A percentile compares a stretch with the other conserved stretches of the same genome.
Conservation (phyloP, 2,888 invertebrate species). For the Leucozona laternaria region DNA sequence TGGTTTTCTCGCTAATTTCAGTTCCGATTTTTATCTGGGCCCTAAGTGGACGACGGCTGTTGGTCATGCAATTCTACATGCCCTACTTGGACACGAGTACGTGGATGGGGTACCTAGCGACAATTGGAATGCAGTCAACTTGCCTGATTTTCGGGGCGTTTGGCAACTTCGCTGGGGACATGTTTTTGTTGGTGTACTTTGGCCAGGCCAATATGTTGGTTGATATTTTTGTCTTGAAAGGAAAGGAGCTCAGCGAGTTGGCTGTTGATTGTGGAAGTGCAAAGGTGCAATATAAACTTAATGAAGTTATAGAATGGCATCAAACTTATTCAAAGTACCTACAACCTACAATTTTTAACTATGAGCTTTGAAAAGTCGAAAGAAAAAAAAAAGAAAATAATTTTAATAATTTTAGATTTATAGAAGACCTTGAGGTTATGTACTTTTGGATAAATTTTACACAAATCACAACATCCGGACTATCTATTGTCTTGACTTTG, state of each 20-base stretch:
- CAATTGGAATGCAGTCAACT: slow-evolving; percentile 59
- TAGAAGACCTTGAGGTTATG: not conserved
- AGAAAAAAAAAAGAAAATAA: not conserved
- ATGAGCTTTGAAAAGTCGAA: not conserved
- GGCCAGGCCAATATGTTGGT: slow-evolving; percentile 60
- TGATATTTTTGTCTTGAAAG: slow-evolving; percentile 66
- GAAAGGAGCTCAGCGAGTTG: slow-evolving; percentile 50
- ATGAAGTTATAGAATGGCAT: slow-evolving; percentile 73
- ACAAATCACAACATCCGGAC: slow-evolving; percentile 58
- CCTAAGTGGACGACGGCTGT: slow-evolving; percentile 37
- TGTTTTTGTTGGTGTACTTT: slow-evolving; percentile 60
- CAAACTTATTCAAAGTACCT: slow-evolving; percentile 61
- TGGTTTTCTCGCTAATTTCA: not conserved
- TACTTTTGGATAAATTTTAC: slow-evolving; percentile 60
- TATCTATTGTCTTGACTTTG: slow-evolving; percentile 56
- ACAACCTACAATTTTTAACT: not conserved
- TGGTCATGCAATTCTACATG: slow-evolving; percentile 69
- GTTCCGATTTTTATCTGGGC: slow-evolving; percentile 52
- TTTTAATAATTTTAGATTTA: slow-evolving; percentile 12
- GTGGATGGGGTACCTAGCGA: slow-evolving; percentile 58
- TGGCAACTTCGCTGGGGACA: slow-evolving; percentile 73
- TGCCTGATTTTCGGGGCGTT: slow-evolving; percentile 65
- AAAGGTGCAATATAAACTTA: slow-evolving; percentile 13
- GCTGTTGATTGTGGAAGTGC: not conserved
- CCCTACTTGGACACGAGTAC: slow-evolving; percentile 69